phyloP scores from a whole-genome alignment of 2,797 vertebrate genomes.

The Bucorvus abyssinicus region DNA sequence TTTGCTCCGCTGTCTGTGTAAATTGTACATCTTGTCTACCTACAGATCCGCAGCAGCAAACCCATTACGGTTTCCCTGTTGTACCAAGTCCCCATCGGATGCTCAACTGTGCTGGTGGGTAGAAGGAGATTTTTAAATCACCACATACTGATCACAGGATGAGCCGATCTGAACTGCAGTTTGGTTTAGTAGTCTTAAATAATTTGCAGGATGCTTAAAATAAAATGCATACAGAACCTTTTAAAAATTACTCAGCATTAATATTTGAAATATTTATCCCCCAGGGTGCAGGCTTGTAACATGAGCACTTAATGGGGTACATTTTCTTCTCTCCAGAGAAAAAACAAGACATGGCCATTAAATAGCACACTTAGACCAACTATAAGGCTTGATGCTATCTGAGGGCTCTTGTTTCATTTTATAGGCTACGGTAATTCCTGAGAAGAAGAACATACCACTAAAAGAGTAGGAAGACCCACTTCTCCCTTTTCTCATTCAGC shows the following conservation, averaged over 20 bases:
- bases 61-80: background rate
- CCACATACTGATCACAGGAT: background rate
- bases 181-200: conserved; percentile 10
- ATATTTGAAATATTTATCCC: conserved; percentile 53
- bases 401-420: conserved; percentile 41
- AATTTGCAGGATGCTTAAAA: conserved; percentile 40
- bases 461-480: background rate
- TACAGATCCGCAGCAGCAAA: background rate
- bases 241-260: conserved; percentile 57
- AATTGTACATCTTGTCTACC: conserved; percentile 18
- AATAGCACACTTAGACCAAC: conserved; percentile 16
- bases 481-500: background rate
- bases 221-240: conserved; percentile 31
- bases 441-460: background rate
- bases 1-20: background rate
- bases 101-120: background rate
- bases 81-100: background rate
- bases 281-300: conserved; percentile 3
- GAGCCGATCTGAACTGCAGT: background rate
- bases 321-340: conserved; percentile 35
- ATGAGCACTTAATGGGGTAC: conserved; percentile 44
- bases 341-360: conserved; percentile 47
- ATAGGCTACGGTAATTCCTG: background rate
- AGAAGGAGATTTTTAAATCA: background rate
- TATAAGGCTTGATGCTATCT: conserved; percentile 29